Percentiles rank a stretch among this genome's conserved stretches.
phyloP scores from a whole-genome alignment of 2,113 vertebrate species.

The Chloebia gouldiae region DNA sequence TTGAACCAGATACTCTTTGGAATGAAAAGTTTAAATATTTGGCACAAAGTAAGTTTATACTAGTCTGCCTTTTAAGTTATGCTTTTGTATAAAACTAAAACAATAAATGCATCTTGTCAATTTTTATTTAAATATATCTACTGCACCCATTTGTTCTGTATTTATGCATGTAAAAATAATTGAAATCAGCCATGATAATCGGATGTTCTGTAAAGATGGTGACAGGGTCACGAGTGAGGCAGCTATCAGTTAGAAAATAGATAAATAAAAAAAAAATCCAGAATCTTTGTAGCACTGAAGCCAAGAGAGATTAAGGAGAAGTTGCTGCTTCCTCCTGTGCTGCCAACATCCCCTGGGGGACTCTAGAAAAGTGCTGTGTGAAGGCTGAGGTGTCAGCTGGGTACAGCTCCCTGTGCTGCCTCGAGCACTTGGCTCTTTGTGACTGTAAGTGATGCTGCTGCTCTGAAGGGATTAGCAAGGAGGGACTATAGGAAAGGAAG shows the following conservation, averaged over 20 bases:
- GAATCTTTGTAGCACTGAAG: background rate
- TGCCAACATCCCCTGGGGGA: background rate
- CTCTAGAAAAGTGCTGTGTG: background rate
- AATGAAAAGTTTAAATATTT: conserved; percentile 55
- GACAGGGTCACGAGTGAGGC: background rate
- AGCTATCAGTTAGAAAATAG: background rate
- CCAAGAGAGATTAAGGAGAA: background rate
- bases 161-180: background rate
- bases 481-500: background rate
- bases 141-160: conserved; percentile 31
- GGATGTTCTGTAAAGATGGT: background rate
- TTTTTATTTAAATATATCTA: conserved; percentile 56
- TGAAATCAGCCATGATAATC: background rate
- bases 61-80: conserved; percentile 60
- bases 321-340: background rate
- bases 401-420: background rate
- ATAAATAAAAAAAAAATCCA: background rate
- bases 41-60: conserved; percentile 54
- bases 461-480: background rate
- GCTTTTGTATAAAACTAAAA: conserved; percentile 57
- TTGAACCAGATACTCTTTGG: conserved; percentile 44
- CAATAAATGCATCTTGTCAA: conserved; percentile 63
- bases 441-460: background rate
- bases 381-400: background rate
- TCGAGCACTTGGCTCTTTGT: background rate